Evolutionary conservation across 2,888 invertebrate species (phyloP).

Genomic region (Zygogramma bicolorata): DNA sequence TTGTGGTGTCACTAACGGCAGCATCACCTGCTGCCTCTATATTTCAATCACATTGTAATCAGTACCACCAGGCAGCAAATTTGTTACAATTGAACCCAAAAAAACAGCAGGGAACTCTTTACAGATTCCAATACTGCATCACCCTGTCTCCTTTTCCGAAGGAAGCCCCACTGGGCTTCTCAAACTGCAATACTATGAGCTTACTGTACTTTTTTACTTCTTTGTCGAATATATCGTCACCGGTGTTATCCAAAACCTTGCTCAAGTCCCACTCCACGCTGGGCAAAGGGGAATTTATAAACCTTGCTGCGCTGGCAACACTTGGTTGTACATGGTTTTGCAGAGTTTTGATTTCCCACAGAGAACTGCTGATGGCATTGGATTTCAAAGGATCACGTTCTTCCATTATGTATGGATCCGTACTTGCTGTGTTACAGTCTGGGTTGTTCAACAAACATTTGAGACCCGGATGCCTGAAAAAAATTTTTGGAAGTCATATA

Average conservation of each 20-base stretch:
- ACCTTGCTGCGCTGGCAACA: slow-evolving; percentile 79
- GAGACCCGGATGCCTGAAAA: slow-evolving; percentile 83
- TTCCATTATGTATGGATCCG: slow-evolving; percentile 88
- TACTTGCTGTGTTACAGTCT: slow-evolving; percentile 66
- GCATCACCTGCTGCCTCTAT: neutral
- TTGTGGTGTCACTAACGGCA: no score
- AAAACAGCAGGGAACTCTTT: slow-evolving; percentile 18
- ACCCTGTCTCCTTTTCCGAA: slow-evolving; percentile 74
- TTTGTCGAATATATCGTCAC: slow-evolving; percentile 79
- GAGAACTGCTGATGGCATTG: slow-evolving; percentile 86
- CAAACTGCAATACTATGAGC: slow-evolving; percentile 81
- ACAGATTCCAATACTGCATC: slow-evolving; percentile 76
- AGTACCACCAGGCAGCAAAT: neutral
- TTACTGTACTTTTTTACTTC: slow-evolving; percentile 82
- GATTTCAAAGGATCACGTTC: slow-evolving; percentile 84
- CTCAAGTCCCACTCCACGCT: slow-evolving; percentile 78
- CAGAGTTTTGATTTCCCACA: slow-evolving; percentile 92
- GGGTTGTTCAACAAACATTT: slow-evolving; percentile 75
- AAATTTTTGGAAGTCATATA: neutral
- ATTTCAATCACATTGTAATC: neutral
- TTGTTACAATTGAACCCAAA: neutral
- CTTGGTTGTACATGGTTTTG: slow-evolving; percentile 80
- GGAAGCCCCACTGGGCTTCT: slow-evolving; percentile 75
- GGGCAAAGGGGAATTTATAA: slow-evolving; percentile 77
- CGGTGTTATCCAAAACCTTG: slow-evolving; percentile 74